Percentiles rank a stretch among this genome's conserved stretches.
phyloP scores from a whole-genome alignment of 1,140 invertebrate genomes.

The Liolophura sinensis region DNA sequence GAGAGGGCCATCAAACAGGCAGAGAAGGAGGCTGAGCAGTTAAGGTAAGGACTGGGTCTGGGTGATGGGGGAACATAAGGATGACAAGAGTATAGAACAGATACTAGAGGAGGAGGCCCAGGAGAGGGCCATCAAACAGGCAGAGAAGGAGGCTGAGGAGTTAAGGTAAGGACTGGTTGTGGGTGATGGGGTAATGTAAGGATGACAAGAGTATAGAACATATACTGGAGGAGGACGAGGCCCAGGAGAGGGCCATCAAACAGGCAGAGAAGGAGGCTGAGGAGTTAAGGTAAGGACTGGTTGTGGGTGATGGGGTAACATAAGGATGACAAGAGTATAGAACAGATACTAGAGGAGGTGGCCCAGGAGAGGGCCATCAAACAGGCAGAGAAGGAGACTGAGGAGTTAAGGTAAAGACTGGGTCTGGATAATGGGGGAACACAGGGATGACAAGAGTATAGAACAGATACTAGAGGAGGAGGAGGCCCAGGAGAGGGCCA shows the following conservation, averaged over 20 bases:
- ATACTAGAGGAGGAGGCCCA: constrained; percentile 59
- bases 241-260: constrained; percentile 46
- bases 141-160: constrained; percentile 53
- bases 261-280: constrained; percentile 56
- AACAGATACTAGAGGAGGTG: constrained; percentile 17
- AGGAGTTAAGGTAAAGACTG: constrained; percentile 38
- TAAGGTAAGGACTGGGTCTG: constrained; percentile 33
- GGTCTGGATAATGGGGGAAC: constrained; percentile 37
- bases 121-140: constrained; percentile 47
- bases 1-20: constrained; percentile 51
- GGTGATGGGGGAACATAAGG: constrained; percentile 46
- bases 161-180: constrained; percentile 33
- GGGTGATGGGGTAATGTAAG: constrained; percentile 44
- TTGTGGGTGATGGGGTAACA: not conserved
- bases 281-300: constrained; percentile 36
- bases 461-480: constrained; percentile 58
- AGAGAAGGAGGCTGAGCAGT: constrained; percentile 50
- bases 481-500: constrained; percentile 54
- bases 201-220: constrained; percentile 59
- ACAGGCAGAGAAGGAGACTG: constrained; percentile 56
- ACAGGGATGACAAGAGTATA: constrained; percentile 56
- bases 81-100: constrained; percentile 59
- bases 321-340: too few species aligned
- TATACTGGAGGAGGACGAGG: constrained; percentile 59
- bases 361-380: constrained; percentile 29